Evolutionary conservation across 2,797 vertebrate genomes (phyloP), one percentile per base, ranked within the genome.

Genomic region (Sitta carolinensis): DNA sequence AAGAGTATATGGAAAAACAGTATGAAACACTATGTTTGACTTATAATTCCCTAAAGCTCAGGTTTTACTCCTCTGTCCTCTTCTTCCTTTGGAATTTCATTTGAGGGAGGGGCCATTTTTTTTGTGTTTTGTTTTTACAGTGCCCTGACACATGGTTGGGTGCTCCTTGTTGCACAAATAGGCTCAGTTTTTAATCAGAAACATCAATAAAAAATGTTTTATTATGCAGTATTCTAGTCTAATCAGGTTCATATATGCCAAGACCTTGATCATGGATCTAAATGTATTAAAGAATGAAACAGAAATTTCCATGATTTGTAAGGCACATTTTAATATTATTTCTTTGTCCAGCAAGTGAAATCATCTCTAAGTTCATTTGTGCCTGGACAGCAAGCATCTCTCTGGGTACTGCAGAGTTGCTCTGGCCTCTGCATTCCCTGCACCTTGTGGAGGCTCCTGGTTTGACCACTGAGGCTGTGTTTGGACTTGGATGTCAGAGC

Each of bases 401-500:
- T 50, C 43, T 47, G 27, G 45, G 15, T 10, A 14, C 10, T 8
- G 3, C 13, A 57, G 69, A 80, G n/a, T 7, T 3, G 7, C 38
- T 38, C 11, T n/a, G 47, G 13, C 10, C 20, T 3, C n/a, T 22
- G 22, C 30, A 55, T 6, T 3, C 38, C 29, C 14, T 1, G 0
- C 40, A 7, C 10, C 13, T 36, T 7, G 5, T 16, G 26, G 23
- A 48, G 52, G 3, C 14, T 67, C 14, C 23, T 3, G 3, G 13
- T 32, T 67, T 42, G 3, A 26, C 12, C 2, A 2, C 25, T 16
- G 29, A 59, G 75, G 22, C 9, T 6, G 6, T 40, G 25, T 17
- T n/a, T 57, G 30, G 15, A 21, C 42, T 64, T 32, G 25, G 16
- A 34, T 52, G 11, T 3, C 58, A 58, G 32, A 67, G 5, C 25